These are phyloP conservation scores for Cyphomyrus discorhynchus DNA, from an alignment of 2,113 vertebrate species.

Conservation along the genomic window DNA sequence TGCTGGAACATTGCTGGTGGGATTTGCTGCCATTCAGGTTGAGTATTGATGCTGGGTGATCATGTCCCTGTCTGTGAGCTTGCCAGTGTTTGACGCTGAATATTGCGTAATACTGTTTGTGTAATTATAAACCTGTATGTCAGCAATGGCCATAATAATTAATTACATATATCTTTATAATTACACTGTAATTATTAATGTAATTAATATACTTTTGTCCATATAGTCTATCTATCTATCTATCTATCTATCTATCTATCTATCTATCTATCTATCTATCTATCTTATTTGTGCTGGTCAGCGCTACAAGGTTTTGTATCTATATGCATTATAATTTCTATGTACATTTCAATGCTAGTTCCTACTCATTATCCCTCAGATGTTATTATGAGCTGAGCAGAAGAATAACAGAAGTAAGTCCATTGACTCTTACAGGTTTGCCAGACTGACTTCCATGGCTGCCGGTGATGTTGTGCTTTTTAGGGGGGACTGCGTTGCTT, in stretches of 20 bases:
- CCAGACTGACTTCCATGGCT: not conserved
- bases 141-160: not conserved
- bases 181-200: too few species aligned
- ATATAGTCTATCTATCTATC: not conserved
- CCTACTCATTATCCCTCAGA: not conserved
- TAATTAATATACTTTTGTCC: not conserved
- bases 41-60: not conserved
- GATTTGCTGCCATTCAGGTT: not conserved
- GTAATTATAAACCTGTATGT: not conserved
- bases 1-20: too few species aligned
- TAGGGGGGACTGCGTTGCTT: not conserved
- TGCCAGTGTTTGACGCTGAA: not conserved
- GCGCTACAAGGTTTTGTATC: not conserved
- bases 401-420: not conserved
- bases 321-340: not conserved
- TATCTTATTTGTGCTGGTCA: not conserved
- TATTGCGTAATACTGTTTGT: not conserved
- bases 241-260: not conserved
- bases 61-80: not conserved
- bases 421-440: not conserved
- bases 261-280: not conserved
- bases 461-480: not conserved
- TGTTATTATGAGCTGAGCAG: not conserved
- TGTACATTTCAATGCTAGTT: not conserved
- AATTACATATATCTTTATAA: too few species aligned